Conservation (phyloP, 2,797 vertebrate genomes). For the Poecilia velifera region DNA sequence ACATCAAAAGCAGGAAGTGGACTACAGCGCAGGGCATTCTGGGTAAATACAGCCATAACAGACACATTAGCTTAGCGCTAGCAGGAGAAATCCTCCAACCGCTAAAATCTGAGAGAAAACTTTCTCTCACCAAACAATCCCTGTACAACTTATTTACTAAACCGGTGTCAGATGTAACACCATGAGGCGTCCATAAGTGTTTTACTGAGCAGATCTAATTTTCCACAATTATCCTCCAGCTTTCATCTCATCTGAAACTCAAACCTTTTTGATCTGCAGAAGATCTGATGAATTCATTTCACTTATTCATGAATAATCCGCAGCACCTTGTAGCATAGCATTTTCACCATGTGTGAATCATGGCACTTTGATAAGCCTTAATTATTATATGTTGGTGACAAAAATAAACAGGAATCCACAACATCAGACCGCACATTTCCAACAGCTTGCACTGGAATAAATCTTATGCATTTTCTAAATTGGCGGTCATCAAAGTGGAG, state of each 20-base stretch:
- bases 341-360: constrained; percentile 22
- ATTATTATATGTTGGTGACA: constrained; percentile 39
- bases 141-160: background rate
- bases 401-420: constrained; percentile 37
- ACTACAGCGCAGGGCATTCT: too few species aligned
- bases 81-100: too few species aligned
- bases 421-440: constrained; percentile 33
- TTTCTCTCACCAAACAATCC: background rate
- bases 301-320: constrained; percentile 18
- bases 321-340: constrained; percentile 26
- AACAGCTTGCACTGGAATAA: constrained; percentile 38
- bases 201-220: background rate
- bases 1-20: too few species aligned
- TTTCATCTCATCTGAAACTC: constrained; percentile 20
- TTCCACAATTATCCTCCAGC: background rate
- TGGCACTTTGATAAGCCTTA: constrained; percentile 50
- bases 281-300: constrained; percentile 6
- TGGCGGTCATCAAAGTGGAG: constrained; percentile 45
- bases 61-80: too few species aligned
- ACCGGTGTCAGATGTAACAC: background rate
- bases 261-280: constrained; percentile 22
- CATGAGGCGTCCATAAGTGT: background rate
- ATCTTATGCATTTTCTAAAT: constrained; percentile 26
- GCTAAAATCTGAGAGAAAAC: background rate
- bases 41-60: too few species aligned